Evolutionary conservation across 2,797 vertebrate genomes (phyloP), one percentile per base, ranked within the genome.

Genomic region (Characodon lateralis): DNA sequence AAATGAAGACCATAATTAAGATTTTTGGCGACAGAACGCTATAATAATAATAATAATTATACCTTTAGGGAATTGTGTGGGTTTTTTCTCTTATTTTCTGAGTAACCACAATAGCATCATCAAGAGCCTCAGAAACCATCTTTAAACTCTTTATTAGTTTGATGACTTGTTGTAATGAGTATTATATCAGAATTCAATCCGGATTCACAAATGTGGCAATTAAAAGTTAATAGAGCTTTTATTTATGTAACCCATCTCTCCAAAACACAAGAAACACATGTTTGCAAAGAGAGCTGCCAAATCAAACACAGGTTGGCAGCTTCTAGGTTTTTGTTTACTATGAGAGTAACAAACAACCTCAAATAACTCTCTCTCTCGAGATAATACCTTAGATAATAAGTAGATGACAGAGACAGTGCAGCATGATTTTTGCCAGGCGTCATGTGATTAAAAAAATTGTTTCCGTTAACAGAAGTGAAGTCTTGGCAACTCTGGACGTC

Each of bases 251-350:
- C 18, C 4, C 18, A 9, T 71, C 6, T 18, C n/a, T 5, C 10
- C 28, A 12, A n/a, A 75, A 70, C 12, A n/a, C 6, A 14, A 2
- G 1, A 0, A 72, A 73, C 26, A 83, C 24, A 71, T 73, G 70
- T 71, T 56, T 22, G 69, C 78, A 74, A 31, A 26, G 14, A 59
- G 16, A 12, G 0, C 28, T 41, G 28, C n/a, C n/a, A 55, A 70
- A 74, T 72, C 10, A 59, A 73, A 77, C 41, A 73, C 65, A 20
- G 35, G 35, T 35, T 35, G 35, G 8, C 46, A 46, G 35, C 73
- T 71, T 73, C 2, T 0, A 61, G 73, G 6, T 46, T 69, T 65
- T 28, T 35, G 2, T 43, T 74, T 46, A 55, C 51, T 6, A 18
- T 65, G 74, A 71, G 26, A 55, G 41, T 66, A 48, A 61, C 35